Percentiles rank a stretch among this genome's conserved stretches.
These are phyloP conservation scores for Spinibarbus caldwelli DNA, from an alignment of 2,797 vertebrate species.

Conservation along the genomic window DNA sequence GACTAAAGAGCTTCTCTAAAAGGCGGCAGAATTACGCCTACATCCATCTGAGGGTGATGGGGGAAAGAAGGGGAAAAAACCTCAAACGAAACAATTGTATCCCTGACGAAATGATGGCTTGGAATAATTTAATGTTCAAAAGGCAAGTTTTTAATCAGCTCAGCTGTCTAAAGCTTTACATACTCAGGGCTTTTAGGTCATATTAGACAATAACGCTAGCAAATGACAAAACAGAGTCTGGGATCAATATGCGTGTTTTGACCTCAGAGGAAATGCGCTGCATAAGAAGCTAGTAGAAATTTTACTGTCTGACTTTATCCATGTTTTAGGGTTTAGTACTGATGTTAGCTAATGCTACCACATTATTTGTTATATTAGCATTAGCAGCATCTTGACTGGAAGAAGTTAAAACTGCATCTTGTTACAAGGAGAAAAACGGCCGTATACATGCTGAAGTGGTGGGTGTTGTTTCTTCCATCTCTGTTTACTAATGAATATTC, in stretches of 20 bases:
- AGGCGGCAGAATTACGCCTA: constrained; percentile 86
- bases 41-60: constrained; percentile 74
- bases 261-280: not conserved
- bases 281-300: not conserved
- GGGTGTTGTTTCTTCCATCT: constrained; percentile 65
- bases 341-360: not conserved
- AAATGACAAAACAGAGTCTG: constrained; percentile 59
- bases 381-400: no score
- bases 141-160: constrained; percentile 81
- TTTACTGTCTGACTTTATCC: not conserved
- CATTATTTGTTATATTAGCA: no score
- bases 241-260: not conserved
- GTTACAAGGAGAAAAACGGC: constrained; percentile 52
- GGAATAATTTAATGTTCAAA: constrained; percentile 80
- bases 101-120: constrained; percentile 70
- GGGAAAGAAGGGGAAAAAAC: constrained; percentile 63
- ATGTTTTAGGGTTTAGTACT: not conserved
- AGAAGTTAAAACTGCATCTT: no score
- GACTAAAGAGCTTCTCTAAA: constrained; percentile 90
- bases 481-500: constrained; percentile 73
- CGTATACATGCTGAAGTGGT: constrained; percentile 45
- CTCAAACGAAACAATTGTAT: constrained; percentile 76
- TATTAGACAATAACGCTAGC: constrained; percentile 68
- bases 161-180: constrained; percentile 74
- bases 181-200: constrained; percentile 68